phyloP scores from a whole-genome alignment of 2,113 vertebrate genomes.

The Callospermophilus lateralis region DNA sequence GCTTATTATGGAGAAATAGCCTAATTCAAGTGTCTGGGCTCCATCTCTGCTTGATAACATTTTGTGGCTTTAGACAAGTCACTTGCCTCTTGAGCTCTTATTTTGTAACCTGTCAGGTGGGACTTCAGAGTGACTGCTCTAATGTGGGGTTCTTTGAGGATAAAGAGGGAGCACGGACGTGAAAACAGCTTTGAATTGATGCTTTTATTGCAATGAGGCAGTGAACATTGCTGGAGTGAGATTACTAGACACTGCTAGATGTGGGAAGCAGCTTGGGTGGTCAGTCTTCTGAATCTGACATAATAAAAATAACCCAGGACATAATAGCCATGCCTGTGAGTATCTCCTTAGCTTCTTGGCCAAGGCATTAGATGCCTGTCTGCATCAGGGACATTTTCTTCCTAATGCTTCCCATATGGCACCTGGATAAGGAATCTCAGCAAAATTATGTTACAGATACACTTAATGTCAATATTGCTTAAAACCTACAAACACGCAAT shows the following conservation, averaged over 20 bases:
- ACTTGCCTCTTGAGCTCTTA: background rate
- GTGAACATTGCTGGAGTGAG: background rate
- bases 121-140: background rate
- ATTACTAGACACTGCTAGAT: background rate
- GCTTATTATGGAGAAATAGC: background rate
- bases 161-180: background rate
- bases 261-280: background rate
- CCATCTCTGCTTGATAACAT: background rate
- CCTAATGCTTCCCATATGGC: background rate
- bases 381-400: background rate
- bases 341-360: background rate
- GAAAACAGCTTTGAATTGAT: background rate
- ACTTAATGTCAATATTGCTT: background rate
- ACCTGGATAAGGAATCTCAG: background rate
- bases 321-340: background rate
- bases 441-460: background rate
- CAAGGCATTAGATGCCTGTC: background rate
- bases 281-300: background rate
- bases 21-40: background rate
- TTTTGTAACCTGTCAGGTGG: background rate
- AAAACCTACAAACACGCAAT: background rate
- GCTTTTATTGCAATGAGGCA: background rate
- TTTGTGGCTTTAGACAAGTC: background rate
- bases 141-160: background rate
- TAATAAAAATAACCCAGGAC: too few relatives aligned